Conservation (phyloP, 92 coral and sea anemone genomes). For the Nematostella vectensis region DNA sequence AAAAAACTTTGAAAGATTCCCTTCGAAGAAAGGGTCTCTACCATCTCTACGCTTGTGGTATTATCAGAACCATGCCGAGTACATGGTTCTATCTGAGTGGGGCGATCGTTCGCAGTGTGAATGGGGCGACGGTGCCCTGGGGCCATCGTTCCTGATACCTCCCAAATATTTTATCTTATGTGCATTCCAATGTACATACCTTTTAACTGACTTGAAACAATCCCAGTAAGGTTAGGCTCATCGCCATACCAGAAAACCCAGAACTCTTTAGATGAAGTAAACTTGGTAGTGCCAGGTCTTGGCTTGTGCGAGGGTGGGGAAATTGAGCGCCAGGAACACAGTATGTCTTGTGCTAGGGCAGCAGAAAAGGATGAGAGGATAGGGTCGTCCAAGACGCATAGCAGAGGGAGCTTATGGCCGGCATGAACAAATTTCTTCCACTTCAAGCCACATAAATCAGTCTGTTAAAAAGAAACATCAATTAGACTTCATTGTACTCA, state of each 20-base stretch:
- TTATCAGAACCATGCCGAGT: too few relatives aligned
- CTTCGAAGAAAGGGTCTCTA: too few relatives aligned
- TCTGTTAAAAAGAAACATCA: constrained; percentile 28
- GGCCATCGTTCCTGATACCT: too few relatives aligned
- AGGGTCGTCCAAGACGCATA: constrained; percentile 77
- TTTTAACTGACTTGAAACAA: constrained; percentile 73
- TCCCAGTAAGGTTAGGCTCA: constrained; percentile 79
- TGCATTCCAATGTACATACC: constrained; percentile 60
- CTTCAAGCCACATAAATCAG: constrained; percentile 92
- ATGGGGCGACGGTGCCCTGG: too few relatives aligned
- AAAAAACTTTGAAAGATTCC: too few relatives aligned
- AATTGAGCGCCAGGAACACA: constrained; percentile 86
- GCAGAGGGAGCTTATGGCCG: constrained; percentile 32
- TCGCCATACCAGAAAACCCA: constrained; percentile 99
- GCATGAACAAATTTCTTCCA: constrained; percentile 83
- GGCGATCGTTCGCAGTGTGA: too few relatives aligned
- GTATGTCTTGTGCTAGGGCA: constrained; percentile 75
- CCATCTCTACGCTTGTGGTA: too few relatives aligned
- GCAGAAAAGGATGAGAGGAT: constrained; percentile 78
- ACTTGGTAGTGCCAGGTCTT: constrained; percentile 26
- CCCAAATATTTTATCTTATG: too few relatives aligned
- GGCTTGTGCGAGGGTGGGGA: constrained; percentile 50
- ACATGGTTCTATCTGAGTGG: too few relatives aligned
- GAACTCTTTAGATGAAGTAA: constrained; percentile 72
- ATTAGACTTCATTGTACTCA: not conserved